phyloP scores from a whole-genome alignment of 2,888 invertebrate genomes.

The Melikaiella ostensackeni region DNA sequence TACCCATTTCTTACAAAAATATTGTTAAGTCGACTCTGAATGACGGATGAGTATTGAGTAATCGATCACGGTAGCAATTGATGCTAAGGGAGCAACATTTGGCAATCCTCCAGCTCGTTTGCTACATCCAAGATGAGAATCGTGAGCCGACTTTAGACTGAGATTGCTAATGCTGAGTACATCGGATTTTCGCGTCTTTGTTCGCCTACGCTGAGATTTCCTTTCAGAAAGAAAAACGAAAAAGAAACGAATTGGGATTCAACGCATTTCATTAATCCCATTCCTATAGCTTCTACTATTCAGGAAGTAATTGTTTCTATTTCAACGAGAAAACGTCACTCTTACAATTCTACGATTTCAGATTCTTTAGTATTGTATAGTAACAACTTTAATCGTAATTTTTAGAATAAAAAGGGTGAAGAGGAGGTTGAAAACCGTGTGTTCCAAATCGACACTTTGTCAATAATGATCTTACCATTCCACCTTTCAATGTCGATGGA shows the following conservation, averaged over 20 bases:
- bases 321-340: background rate
- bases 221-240: background rate
- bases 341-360: background rate
- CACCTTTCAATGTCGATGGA: slow-evolving; percentile 49
- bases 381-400: background rate
- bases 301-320: slow-evolving; percentile 1
- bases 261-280: slow-evolving; percentile 44
- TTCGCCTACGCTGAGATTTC: background rate
- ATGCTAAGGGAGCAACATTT: slow-evolving; percentile 54
- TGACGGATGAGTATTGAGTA: slow-evolving; percentile 58
- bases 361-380: background rate
- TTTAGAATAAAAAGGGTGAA: background rate
- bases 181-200: slow-evolving; percentile 31
- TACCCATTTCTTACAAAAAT: slow-evolving; percentile 46
- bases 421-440: background rate
- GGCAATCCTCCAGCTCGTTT: slow-evolving; percentile 56
- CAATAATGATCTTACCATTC: slow-evolving; percentile 33
- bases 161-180: slow-evolving; percentile 54
- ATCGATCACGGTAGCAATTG: slow-evolving; percentile 55
- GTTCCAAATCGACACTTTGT: slow-evolving; percentile 27
- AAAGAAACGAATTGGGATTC: background rate
- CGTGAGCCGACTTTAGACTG: slow-evolving; percentile 57
- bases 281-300: background rate
- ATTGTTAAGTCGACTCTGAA: slow-evolving; percentile 49
- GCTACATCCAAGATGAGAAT: slow-evolving; percentile 58